A percentile compares a stretch with the other conserved stretches of the same genome.
phyloP scores from a whole-genome alignment of 2,113 vertebrate species.

The Podilymbus podiceps region DNA sequence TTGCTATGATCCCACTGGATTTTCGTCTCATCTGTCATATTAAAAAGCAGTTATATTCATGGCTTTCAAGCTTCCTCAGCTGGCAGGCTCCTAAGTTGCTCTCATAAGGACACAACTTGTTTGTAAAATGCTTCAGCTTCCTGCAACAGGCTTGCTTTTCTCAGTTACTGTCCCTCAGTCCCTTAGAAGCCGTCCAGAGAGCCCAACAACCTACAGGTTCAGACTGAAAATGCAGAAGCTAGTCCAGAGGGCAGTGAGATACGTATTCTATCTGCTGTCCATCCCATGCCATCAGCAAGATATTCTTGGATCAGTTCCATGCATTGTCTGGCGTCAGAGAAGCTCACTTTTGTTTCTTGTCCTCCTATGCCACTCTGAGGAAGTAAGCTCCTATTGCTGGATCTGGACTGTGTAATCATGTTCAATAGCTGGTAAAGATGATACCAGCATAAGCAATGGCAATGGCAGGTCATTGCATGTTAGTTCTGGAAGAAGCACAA shows the following conservation, averaged over 20 bases:
- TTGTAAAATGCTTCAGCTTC: neutral
- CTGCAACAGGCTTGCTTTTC: neutral
- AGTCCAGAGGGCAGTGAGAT: neutral
- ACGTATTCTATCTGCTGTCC: neutral
- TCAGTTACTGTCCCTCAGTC: neutral
- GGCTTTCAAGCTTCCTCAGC: neutral
- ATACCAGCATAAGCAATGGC: neutral
- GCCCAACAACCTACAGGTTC: neutral
- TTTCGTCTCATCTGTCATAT: neutral
- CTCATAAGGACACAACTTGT: neutral
- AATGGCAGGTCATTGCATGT: rapidly evolving
- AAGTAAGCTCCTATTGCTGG: neutral
- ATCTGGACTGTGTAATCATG: neutral
- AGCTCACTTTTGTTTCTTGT: neutral
- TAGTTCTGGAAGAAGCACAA: neutral
- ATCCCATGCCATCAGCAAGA: neutral
- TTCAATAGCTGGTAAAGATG: neutral
- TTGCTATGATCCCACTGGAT: neutral
- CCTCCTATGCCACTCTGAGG: slow-evolving; percentile 12
- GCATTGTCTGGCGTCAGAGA: neutral
- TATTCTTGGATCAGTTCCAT: neutral
- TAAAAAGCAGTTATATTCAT: neutral
- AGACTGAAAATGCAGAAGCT: neutral
- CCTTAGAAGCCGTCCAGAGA: neutral
- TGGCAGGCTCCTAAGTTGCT: neutral